Base-by-base conservation (phyloP, 2,888 invertebrate genomes). In the Ichneumoninae sp. region DNA sequence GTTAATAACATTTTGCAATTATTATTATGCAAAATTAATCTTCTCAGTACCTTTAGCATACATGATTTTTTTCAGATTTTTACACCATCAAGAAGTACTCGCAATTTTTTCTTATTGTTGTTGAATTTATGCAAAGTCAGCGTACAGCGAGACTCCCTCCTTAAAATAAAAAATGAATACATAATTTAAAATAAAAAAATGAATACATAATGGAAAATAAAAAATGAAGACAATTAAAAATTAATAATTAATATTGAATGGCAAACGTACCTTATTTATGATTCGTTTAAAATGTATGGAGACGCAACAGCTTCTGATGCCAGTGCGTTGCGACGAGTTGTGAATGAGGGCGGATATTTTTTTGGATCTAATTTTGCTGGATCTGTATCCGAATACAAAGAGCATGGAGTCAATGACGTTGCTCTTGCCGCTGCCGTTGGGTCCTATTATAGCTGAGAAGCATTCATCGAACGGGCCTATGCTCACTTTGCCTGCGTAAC, bases 371-470 rank as follows among this genome's bases (percentile, higher is more conserved):
- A 99, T 98, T 94, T 98, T 99, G 66, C 97, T 96, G 0, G 99
- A 98, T 90, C 99, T 95, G 93, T 98, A 99, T 0, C 99, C 99
- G 94, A 99, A 99, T 0, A 99, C 99, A 95, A 99, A 99, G 86
- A 99, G 94, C 97, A 99, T 98, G 0, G 99, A 98, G 94, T 99
- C 99, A 89, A 99, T 99, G 0, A 99, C 98, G 93, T 99, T 99
- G 89, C 99, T 99, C 93, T 99, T 99, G 0, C 99, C 99, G 93
- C 98, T 99, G 33, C 99, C 99, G 94, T 99, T 99, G 0, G 99
- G 99, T 0, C 99, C 99, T 87, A 99, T 97, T 78, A 99, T 98
- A 0, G 99, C 96, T 6, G 99, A 98, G 91, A 99, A 99, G 92
- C 98, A 97, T 97, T 98, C 98, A 93, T 99, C 98, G 94, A 99